Evolutionary conservation across 2,113 vertebrate genomes (phyloP).

Genomic region (Epinephelus moara): DNA sequence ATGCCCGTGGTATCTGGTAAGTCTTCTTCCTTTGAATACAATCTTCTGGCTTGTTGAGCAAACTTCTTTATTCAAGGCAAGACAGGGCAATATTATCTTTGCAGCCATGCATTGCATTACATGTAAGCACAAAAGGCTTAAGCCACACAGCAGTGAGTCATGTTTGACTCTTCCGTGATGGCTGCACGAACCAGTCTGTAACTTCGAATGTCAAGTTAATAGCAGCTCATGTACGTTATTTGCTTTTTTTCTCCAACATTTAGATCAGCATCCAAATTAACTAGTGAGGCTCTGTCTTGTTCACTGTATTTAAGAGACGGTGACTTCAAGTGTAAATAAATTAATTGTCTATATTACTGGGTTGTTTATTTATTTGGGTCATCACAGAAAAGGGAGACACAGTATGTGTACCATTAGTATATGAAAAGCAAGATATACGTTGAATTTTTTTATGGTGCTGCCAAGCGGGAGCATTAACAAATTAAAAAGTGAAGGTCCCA

Average conservation of each 20-base stretch:
- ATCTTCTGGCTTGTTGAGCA: neutral
- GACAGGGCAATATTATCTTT: neutral
- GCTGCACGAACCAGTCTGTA: neutral
- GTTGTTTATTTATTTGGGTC: too few relatives aligned
- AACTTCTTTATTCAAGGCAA: neutral
- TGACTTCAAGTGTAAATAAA: neutral
- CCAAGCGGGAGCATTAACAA: neutral
- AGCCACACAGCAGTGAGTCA: neutral
- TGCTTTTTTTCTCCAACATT: neutral
- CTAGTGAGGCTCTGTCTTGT: neutral
- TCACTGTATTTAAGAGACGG: neutral
- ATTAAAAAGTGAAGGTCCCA: neutral
- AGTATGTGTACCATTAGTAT: neutral
- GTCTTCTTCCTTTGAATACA: conserved; percentile 1
- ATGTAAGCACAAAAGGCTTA: neutral
- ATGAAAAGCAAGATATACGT: neutral
- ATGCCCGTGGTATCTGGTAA: conserved; percentile 86
- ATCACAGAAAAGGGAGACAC: neutral
- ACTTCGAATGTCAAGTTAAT: neutral
- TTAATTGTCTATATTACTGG: too few relatives aligned
- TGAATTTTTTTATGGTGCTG: neutral
- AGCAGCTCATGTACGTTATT: neutral
- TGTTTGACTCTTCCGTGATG: neutral
- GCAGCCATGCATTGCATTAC: neutral
- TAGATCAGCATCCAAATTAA: neutral